phyloP scores from a whole-genome alignment of 1,140 invertebrate genomes.

The Calliopsis andreniformis region DNA sequence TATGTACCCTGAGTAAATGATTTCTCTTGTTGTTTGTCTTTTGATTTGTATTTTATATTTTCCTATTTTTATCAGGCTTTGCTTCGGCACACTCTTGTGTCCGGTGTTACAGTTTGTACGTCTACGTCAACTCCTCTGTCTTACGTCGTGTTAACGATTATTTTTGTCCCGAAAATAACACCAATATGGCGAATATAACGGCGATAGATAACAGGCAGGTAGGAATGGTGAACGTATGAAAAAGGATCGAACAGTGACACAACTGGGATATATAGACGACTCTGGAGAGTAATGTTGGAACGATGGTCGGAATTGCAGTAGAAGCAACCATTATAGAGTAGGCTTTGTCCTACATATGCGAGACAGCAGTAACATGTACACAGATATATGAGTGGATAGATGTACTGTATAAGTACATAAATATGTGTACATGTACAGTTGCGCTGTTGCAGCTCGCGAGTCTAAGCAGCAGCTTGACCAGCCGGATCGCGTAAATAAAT shows the following conservation, averaged over 20 bases:
- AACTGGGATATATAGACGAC: neutral
- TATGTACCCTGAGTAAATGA: too few species aligned
- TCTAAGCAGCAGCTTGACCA: slow-evolving; percentile 43
- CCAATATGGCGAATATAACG: neutral
- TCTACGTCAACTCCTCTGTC: too few species aligned
- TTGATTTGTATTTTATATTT: too few species aligned
- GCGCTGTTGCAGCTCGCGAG: slow-evolving; percentile 49
- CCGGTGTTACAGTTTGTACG: neutral
- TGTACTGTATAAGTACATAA: too few species aligned
- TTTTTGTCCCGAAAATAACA: neutral
- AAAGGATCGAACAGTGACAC: neutral
- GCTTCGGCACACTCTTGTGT: neutral
- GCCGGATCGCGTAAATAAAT: slow-evolving; percentile 70
- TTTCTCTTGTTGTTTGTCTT: too few species aligned
- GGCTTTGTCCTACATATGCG: slow-evolving; percentile 67
- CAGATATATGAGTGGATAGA: too few species aligned
- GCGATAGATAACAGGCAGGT: neutral
- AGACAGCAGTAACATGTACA: too few species aligned
- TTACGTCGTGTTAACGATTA: too few species aligned
- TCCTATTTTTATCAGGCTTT: neutral
- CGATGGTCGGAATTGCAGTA: slow-evolving; percentile 11
- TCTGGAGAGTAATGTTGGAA: slow-evolving; percentile 13
- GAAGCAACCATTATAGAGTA: slow-evolving; percentile 51
- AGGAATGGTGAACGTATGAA: neutral
- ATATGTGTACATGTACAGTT: too few species aligned